Evolutionary conservation across 92 coral and sea anemone genomes (phyloP).

Genomic region (Phenganax stokvisi): DNA sequence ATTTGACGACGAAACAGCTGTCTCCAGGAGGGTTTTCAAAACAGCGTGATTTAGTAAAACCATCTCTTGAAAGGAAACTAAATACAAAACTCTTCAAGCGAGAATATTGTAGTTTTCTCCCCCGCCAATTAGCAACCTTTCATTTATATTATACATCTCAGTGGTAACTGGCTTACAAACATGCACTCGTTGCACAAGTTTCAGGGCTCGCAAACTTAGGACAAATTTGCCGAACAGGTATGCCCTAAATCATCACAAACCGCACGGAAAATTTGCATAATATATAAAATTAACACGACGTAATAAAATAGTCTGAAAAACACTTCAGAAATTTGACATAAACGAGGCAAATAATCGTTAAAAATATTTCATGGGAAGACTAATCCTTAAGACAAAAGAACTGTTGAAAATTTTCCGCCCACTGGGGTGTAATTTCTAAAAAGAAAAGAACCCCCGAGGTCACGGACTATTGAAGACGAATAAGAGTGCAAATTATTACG

Average conservation of each 20-base stretch:
- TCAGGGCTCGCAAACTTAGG: not conserved
- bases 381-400: not conserved
- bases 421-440: slow-evolving; percentile 11
- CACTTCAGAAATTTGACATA: not conserved
- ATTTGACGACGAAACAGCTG: slow-evolving; percentile 11
- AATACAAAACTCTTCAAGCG: slow-evolving; percentile 4
- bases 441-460: slow-evolving; percentile 10
- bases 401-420: slow-evolving; percentile 9
- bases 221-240: slow-evolving; percentile 18
- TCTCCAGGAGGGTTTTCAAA: slow-evolving; percentile 8
- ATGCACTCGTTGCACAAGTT: not conserved
- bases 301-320: not conserved
- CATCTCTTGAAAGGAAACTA: not conserved
- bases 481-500: not conserved
- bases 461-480: not conserved
- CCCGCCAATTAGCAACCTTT: not conserved
- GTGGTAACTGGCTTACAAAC: not conserved
- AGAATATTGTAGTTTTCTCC: not conserved
- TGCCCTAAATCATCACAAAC: slow-evolving; percentile 13
- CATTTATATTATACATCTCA: not conserved
- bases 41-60: not conserved
- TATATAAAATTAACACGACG: not conserved
- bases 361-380: slow-evolving; percentile 22
- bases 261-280: slow-evolving; percentile 3
- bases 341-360: not conserved